Percentiles rank a stretch among this genome's conserved stretches.
phyloP scores from a whole-genome alignment of 2,888 invertebrate species.

The Cosmia pyralina region DNA sequence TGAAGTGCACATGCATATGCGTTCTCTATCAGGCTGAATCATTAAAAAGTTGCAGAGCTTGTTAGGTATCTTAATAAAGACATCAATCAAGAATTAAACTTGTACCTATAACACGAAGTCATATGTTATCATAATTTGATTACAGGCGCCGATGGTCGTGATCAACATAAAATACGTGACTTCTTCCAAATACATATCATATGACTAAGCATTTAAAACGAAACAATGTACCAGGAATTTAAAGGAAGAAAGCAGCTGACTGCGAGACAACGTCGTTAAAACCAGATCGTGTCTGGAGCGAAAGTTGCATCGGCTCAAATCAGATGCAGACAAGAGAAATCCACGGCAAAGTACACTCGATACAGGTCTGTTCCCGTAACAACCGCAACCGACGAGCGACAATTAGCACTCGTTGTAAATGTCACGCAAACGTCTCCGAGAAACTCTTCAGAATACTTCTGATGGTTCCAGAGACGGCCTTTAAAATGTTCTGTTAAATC shows the following conservation, averaged over 20 bases:
- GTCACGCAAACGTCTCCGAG: slow-evolving; percentile 80
- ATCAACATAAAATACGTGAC: slow-evolving; percentile 24
- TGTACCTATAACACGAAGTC: slow-evolving; percentile 19
- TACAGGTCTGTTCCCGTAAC: slow-evolving; percentile 78
- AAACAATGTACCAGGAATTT: slow-evolving; percentile 59
- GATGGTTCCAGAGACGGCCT: slow-evolving; percentile 58
- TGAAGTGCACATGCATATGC: slow-evolving; percentile 60
- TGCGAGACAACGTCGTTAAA: slow-evolving; percentile 72
- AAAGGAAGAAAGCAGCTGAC: slow-evolving; percentile 65
- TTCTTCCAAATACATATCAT: slow-evolving; percentile 19
- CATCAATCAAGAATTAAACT: slow-evolving; percentile 15
- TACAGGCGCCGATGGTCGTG: slow-evolving; percentile 19
- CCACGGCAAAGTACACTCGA: slow-evolving; percentile 78
- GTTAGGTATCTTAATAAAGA: slow-evolving; percentile 9
- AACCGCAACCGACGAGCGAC: slow-evolving; percentile 76
- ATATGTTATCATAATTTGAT: slow-evolving; percentile 35
- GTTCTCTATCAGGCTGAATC: background rate
- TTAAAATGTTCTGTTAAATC: slow-evolving; percentile 61
- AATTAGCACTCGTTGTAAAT: slow-evolving; percentile 84
- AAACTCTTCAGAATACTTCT: slow-evolving; percentile 60
- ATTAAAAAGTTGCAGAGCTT: background rate
- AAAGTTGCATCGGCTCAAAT: slow-evolving; percentile 84
- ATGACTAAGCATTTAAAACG: slow-evolving; percentile 24
- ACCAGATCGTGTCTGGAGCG: slow-evolving; percentile 84
- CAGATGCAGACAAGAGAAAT: slow-evolving; percentile 84